Evolutionary conservation across 2,888 invertebrate species (phyloP), one percentile per base, ranked within the genome.

Genomic region (Orchesella flavescens): DNA sequence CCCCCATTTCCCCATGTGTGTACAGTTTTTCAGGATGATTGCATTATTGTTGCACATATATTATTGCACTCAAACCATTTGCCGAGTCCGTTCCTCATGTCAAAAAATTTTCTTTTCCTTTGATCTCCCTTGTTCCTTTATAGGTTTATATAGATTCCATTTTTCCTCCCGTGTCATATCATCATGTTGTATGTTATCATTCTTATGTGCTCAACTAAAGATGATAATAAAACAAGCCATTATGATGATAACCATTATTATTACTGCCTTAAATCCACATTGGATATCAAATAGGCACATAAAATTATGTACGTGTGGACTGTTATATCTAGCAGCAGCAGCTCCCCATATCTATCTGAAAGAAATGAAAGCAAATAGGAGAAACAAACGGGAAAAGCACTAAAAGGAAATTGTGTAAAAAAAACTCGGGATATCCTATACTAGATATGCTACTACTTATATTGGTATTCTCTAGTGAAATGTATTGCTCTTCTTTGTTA

Each of bases 141-240:
- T 49, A n/a, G n/a, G n/a, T 49, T 12, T 49, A 49, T 10, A n/a
- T n/a, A n/a, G n/a, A n/a, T 49, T 49, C 12, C 10, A n/a, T 49
- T 49, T 43, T 66, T 66, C 46, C 34, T 34, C 34, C 34, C 7
- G 34, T 34, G 34, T n/a, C 21, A 21, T 57, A 57, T 61, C 23
- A n/a, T 7, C 7, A 23, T 19, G 7, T 61, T n/a, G n/a, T 57
- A 57, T 34, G 34, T 34, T 34, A 34, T 34, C 34, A 34, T 34
- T 34, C 13, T 15, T 68, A 49, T 49, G 49, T 49, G 49, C 17
- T n/a, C 13, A 44, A 57, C 24, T 23, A 13, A n/a, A 46, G 65
- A 82, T 72, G 76, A 76, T 63, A 76, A 82, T 82, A 82, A 82
- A 82, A 82, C 76, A 76, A 44, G 75, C 82, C 82, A 82, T 82